Conservation (phyloP, 2,113 vertebrate species). For the Poecile atricapillus region DNA sequence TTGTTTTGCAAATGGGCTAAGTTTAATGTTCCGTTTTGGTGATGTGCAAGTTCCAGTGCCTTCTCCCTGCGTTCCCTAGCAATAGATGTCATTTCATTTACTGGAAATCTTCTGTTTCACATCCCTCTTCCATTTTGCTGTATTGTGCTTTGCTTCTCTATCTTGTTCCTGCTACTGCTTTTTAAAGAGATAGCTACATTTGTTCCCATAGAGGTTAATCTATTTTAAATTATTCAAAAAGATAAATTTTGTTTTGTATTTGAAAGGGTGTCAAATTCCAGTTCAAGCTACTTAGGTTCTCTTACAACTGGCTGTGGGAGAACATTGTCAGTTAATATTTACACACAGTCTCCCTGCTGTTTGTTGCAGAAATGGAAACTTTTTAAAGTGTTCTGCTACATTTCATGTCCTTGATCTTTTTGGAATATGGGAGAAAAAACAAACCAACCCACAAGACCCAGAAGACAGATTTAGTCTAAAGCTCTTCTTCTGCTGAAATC, state of each 20-base stretch:
- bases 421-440: background rate
- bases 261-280: background rate
- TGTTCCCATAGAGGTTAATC: background rate
- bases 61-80: background rate
- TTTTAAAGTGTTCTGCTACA: background rate
- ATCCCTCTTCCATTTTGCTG: background rate
- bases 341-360: background rate
- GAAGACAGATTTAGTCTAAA: background rate
- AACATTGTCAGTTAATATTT: background rate
- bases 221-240: background rate
- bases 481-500: background rate
- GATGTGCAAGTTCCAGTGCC: background rate
- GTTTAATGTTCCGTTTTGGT: background rate
- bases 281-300: background rate
- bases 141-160: background rate
- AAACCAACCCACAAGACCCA: accelerated
- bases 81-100: background rate
- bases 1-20: background rate
- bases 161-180: background rate
- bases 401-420: background rate
- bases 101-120: background rate
- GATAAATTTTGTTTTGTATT: background rate
- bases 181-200: background rate
- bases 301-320: background rate
- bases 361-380: background rate